Evolutionary conservation across 2,113 vertebrate genomes (phyloP), one percentile per base, ranked within the genome.

Genomic region (Percina caprodes): DNA sequence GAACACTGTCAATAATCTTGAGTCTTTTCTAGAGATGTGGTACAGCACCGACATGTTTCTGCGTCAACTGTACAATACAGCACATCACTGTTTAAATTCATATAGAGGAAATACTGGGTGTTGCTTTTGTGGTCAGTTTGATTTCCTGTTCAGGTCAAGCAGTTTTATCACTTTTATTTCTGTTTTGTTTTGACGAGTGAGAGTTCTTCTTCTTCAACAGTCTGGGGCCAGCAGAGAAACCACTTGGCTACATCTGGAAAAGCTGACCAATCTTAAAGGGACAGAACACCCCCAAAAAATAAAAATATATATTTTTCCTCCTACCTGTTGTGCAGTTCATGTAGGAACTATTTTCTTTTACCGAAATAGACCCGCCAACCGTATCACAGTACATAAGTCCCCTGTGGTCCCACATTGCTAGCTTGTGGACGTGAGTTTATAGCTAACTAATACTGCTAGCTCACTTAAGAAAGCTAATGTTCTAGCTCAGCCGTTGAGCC

Each of bases 31-130:
- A 8, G 15, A 35, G 21, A 24, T 51, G 26, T 39, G 56, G 33
- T 46, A 18, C 23, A 56, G 21, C 66, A 69, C 23, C 56, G 63
- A 30, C 30, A 9, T 49, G 6, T 69, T 69, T 75, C 35, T 75
- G 48, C 39, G 59, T 82, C 73, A 59, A 13, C 12, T 21, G 54
- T 24, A 19, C 46, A 13, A 5, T 26, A 21, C 49, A 4, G 24
- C 33, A 46, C 52, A 24, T 11, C 2, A 11, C 30, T 51, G 67
- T 18, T 71, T 59, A 26, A 61, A 46, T 23, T 24, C 19, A 55
- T 1, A 4, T 5, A 19, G 39, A 67, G 78, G 59, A 77, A 33
- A 52, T 4, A 0, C 19, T 60, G 30, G 7, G 68, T 2, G 35
- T 69, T 23, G 30, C 46, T 42, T 10, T n/a, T 74, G 46, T n/a